Conservation (phyloP, 2,888 invertebrate species). For the Malacosoma neustria region DNA sequence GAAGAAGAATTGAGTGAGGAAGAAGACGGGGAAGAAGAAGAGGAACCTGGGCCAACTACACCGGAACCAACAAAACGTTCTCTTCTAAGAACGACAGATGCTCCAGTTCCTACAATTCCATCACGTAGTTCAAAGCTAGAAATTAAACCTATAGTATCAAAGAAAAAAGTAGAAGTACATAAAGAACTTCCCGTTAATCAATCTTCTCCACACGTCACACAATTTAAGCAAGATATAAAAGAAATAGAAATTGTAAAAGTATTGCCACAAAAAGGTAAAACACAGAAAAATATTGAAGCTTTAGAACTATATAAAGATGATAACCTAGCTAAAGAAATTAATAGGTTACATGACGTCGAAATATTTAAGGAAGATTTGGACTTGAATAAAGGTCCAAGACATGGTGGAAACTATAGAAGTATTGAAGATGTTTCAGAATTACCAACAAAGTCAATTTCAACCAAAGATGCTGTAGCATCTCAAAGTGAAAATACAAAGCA, state of each 20-base stretch:
- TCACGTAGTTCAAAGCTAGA: slow-evolving; percentile 23
- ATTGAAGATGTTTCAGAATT: slow-evolving; percentile 23
- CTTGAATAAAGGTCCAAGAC: slow-evolving; percentile 43
- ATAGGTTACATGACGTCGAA: slow-evolving; percentile 58
- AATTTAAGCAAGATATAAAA: slow-evolving; percentile 59
- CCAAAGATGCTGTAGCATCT: slow-evolving; percentile 38
- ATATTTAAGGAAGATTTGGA: slow-evolving; percentile 50
- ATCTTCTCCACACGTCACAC: slow-evolving; percentile 44
- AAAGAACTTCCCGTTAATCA: slow-evolving; percentile 49
- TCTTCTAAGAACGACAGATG: slow-evolving; percentile 42
- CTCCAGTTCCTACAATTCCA: slow-evolving; percentile 36
- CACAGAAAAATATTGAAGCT: slow-evolving; percentile 35
- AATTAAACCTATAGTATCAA: slow-evolving; percentile 38
- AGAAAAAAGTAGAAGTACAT: slow-evolving; percentile 57
- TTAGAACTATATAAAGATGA: slow-evolving; percentile 58
- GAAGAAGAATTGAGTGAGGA: slow-evolving; percentile 15
- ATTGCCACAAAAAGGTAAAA: slow-evolving; percentile 33
- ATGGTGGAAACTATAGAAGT: slow-evolving; percentile 62
- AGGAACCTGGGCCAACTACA: slow-evolving; percentile 24
- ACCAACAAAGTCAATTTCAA: slow-evolving; percentile 10
- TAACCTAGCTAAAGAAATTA: slow-evolving; percentile 53
- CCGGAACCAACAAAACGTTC: slow-evolving; percentile 47
- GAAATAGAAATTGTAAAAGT: slow-evolving; percentile 61
- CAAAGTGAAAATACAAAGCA: slow-evolving; percentile 38
- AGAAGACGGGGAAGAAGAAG: slow-evolving; percentile 11